A percentile compares a stretch with the other conserved stretches of the same genome.
These are phyloP conservation scores for Norana najaformis DNA, from an alignment of 2,888 invertebrate species.

Conservation along the genomic window DNA sequence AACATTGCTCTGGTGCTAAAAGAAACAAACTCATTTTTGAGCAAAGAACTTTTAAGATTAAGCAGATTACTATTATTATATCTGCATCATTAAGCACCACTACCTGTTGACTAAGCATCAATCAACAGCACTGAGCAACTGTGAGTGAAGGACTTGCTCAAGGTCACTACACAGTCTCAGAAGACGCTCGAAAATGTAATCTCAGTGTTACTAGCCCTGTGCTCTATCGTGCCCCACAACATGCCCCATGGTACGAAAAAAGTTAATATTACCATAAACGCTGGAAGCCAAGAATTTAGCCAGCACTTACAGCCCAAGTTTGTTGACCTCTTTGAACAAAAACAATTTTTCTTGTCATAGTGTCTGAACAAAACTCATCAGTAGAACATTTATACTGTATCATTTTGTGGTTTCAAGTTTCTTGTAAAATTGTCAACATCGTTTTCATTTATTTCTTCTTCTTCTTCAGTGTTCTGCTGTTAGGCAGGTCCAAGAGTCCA, in stretches of 20 bases:
- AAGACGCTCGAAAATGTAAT: neutral
- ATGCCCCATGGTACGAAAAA: neutral
- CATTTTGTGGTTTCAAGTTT: neutral
- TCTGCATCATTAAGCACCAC: too few relatives aligned
- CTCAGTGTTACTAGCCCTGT: too few relatives aligned
- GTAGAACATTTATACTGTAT: neutral
- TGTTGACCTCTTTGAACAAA: neutral
- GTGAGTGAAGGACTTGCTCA: too few relatives aligned
- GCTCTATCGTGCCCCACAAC: too few relatives aligned
- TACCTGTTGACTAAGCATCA: too few relatives aligned
- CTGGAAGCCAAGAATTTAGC: neutral
- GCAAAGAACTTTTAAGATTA: neutral
- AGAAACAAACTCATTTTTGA: neutral
- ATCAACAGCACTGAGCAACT: too few relatives aligned
- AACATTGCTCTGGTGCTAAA: conserved; percentile 35
- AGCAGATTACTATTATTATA: neutral
- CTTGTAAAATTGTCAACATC: neutral
- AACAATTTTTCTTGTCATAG: neutral
- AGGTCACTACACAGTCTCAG: neutral
- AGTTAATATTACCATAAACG: neutral
- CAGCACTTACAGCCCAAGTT: neutral
- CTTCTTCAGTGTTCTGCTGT: too few relatives aligned
- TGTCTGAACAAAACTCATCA: neutral
- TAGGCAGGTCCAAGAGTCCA: too few relatives aligned
- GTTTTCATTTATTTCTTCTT: neutral